Evolutionary conservation across 2,888 invertebrate species (phyloP).

Genomic region (Tanypteryx hageni): DNA sequence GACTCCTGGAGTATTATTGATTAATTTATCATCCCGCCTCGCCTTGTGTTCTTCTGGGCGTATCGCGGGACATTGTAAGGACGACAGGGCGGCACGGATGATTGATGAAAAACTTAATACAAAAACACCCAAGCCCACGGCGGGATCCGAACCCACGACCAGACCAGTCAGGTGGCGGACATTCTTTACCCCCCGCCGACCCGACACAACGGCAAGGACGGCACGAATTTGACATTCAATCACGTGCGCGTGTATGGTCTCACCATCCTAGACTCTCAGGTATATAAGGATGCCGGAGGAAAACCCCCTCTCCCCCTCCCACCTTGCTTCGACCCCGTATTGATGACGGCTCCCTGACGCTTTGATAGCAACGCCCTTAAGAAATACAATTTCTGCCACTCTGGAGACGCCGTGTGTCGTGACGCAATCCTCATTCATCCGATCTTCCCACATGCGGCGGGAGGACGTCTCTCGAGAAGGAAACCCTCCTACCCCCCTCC

Average conservation of each 20-base stretch:
- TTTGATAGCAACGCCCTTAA: background rate
- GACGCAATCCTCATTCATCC: conserved; percentile 28
- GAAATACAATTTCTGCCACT: conserved; percentile 25
- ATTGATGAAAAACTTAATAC: conserved; percentile 35
- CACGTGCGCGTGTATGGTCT: conserved; percentile 21
- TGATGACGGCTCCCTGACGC: conserved; percentile 11
- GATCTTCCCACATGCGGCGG: background rate
- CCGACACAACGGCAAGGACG: background rate
- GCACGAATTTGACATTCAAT: conserved; percentile 35
- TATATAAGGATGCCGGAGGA: background rate
- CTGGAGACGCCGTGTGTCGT: background rate
- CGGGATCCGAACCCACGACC: conserved; percentile 31
- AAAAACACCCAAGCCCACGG: conserved; percentile 16
- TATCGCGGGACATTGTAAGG: background rate
- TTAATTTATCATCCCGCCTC: conserved; percentile 1
- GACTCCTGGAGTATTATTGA: background rate
- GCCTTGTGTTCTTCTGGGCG: background rate
- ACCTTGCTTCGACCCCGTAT: background rate
- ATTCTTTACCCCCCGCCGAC: background rate
- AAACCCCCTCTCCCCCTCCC: background rate
- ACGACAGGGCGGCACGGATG: background rate
- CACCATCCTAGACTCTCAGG: background rate
- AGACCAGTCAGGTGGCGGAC: background rate
- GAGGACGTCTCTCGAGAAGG: background rate
- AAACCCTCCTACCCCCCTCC: too few relatives aligned